These are phyloP conservation scores for Odocoileus virginianus DNA, from an alignment of 2,113 vertebrate genomes.

Conservation along the genomic window DNA sequence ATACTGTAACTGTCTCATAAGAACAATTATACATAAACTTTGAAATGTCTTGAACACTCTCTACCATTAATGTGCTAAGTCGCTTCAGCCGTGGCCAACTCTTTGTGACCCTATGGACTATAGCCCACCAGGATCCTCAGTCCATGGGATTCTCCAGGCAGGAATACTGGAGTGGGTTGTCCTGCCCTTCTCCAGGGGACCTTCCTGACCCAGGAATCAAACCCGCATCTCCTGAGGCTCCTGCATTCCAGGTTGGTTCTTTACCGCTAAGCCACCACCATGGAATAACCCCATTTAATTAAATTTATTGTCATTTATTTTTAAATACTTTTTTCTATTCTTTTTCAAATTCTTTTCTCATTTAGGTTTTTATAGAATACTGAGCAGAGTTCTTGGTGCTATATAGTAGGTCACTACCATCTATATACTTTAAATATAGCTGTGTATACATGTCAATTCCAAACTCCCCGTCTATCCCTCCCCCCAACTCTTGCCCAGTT, in stretches of 20 bases:
- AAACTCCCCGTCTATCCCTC: background rate
- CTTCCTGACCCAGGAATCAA: background rate
- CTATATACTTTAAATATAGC: background rate
- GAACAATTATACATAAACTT: constrained; percentile 43
- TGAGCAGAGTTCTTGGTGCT: background rate
- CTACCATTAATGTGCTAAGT: background rate
- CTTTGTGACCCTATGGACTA: background rate
- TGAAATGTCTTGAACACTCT: constrained; percentile 10
- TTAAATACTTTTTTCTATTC: background rate
- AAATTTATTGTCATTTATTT: constrained; percentile 31
- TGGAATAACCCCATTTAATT: constrained; percentile 27
- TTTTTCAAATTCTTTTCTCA: background rate
- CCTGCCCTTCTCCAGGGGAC: background rate
- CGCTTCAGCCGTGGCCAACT: fast-evolving
- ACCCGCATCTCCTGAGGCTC: background rate
- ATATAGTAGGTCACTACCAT: background rate
- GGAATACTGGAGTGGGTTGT: background rate
- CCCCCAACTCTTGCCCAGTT: background rate
- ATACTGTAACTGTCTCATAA: constrained; percentile 23
- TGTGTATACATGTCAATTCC: background rate
- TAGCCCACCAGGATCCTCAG: background rate
- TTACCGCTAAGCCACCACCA: background rate
- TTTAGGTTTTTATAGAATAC: background rate
- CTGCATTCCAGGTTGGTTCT: background rate
- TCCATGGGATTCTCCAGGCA: background rate